phyloP scores from a whole-genome alignment of 2,888 invertebrate species.

The Microchrysa polita region DNA sequence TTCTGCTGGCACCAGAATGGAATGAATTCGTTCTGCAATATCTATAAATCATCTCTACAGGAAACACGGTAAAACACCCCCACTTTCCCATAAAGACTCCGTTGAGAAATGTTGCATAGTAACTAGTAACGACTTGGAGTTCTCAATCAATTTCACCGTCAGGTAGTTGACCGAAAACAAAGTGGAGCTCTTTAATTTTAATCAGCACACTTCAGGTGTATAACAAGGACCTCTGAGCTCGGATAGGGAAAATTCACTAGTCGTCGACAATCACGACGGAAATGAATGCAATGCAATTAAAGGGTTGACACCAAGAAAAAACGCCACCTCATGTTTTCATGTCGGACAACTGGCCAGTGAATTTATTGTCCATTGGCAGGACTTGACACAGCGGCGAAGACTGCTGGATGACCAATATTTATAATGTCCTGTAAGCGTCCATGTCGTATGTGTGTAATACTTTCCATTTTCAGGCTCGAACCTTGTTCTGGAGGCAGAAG shows the following conservation, averaged over 20 bases:
- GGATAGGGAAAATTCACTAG: background rate
- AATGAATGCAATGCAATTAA: background rate
- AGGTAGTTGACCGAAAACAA: background rate
- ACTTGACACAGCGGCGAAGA: background rate
- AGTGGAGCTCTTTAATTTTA: background rate
- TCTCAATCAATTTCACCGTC: too few relatives aligned
- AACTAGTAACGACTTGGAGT: too few relatives aligned
- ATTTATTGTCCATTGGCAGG: background rate
- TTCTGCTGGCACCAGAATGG: too few relatives aligned
- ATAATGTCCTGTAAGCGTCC: background rate
- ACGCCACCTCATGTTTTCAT: background rate
- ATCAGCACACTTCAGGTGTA: background rate
- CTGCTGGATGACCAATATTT: slow-evolving; percentile 9
- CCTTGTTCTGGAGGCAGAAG: background rate
- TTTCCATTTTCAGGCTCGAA: slow-evolving; percentile 6
- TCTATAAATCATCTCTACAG: too few relatives aligned
- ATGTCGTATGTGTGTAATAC: background rate
- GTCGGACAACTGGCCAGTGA: background rate
- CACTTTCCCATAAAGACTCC: too few relatives aligned
- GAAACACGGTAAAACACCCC: too few relatives aligned
- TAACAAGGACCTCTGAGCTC: background rate
- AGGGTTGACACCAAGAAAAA: background rate
- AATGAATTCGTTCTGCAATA: too few relatives aligned
- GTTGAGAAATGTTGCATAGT: too few relatives aligned
- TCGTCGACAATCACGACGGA: background rate